These are phyloP conservation scores for Danio choprae DNA, from an alignment of 2,797 vertebrate species.

Conservation along the genomic window DNA sequence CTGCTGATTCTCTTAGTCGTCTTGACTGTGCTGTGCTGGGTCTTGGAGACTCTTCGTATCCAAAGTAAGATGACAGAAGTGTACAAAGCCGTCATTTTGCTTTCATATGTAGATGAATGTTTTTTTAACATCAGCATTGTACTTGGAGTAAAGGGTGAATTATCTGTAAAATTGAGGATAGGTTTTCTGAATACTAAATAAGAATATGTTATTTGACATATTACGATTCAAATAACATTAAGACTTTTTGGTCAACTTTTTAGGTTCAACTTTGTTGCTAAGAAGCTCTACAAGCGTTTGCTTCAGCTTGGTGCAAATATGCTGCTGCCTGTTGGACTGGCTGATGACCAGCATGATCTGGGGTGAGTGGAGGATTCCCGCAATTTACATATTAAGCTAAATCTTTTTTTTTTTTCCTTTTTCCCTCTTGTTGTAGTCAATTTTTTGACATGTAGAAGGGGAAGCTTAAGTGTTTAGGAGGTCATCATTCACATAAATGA, in stretches of 20 bases:
- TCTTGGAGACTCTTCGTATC: conserved; percentile 94
- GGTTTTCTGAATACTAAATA: neutral
- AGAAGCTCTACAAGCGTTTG: conserved; percentile 92
- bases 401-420: neutral
- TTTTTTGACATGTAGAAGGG: neutral
- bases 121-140: neutral
- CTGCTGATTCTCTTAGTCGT: conserved; percentile 80
- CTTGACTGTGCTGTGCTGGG: conserved; percentile 91
- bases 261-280: conserved; percentile 96
- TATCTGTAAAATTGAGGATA: neutral
- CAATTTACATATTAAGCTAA: neutral
- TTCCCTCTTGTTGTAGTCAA: neutral
- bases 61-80: conserved; percentile 80
- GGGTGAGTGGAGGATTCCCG: conserved; percentile 79
- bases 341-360: conserved; percentile 93
- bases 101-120: neutral
- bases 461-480: neutral
- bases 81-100: neutral
- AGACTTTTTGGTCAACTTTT: neutral
- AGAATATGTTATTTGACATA: too few relatives aligned
- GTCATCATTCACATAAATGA: neutral
- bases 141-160: neutral
- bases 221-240: neutral
- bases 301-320: conserved; percentile 85
- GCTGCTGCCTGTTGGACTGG: conserved; percentile 84